phyloP scores from a whole-genome alignment of 2,113 vertebrate genomes.

The Bolborhynchus lineola region DNA sequence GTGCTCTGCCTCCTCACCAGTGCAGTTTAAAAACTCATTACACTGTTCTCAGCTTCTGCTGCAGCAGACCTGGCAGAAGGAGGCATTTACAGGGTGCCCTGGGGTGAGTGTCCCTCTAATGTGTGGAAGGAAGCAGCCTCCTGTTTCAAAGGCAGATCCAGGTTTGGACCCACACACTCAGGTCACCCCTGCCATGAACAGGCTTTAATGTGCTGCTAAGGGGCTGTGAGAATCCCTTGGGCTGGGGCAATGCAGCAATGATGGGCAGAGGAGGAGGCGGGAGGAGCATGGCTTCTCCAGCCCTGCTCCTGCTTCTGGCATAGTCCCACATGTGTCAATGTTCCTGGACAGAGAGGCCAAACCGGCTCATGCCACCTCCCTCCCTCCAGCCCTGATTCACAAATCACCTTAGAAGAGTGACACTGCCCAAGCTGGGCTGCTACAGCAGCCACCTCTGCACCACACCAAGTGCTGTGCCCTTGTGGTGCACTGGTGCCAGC shows the following conservation, averaged over 20 bases:
- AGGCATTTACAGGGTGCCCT: neutral
- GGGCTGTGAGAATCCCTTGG: rapidly evolving
- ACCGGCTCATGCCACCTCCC: neutral
- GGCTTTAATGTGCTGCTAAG: neutral
- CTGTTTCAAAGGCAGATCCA: neutral
- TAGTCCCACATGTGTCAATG: rapidly evolving
- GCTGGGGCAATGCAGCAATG: neutral
- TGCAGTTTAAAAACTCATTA: neutral
- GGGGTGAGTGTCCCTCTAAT: neutral
- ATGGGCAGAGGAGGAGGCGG: neutral
- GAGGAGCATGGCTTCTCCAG: neutral
- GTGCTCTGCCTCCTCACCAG: neutral
- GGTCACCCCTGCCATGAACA: neutral
- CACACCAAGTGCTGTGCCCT: rapidly evolving
- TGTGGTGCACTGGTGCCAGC: neutral
- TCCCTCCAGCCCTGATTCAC: neutral
- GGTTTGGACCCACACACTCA: neutral
- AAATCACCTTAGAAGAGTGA: neutral
- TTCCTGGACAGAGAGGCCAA: neutral
- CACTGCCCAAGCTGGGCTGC: neutral
- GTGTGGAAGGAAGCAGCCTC: neutral
- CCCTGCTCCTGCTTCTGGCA: neutral
- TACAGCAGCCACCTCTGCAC: rapidly evolving
- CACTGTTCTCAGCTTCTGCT: neutral
- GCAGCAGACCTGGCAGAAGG: neutral